A percentile compares a stretch with the other conserved stretches of the same genome.
phyloP scores from a whole-genome alignment of 2,888 invertebrate species.

The Ceriagrion tenellum region DNA sequence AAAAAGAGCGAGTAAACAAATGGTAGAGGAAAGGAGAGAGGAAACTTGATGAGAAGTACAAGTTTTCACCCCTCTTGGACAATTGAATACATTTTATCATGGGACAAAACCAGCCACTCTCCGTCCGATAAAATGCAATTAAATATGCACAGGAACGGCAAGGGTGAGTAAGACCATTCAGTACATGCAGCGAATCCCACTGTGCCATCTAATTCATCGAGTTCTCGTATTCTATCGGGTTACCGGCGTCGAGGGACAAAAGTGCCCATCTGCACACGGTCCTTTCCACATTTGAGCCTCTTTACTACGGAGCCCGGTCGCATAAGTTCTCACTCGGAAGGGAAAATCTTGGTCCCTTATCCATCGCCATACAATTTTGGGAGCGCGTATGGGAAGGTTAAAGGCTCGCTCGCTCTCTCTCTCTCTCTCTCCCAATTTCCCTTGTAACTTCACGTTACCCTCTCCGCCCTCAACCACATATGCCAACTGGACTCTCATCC shows the following conservation, averaged over 20 bases:
- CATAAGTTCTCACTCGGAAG: constrained; percentile 8
- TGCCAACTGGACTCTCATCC: not conserved
- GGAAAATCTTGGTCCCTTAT: constrained; percentile 12
- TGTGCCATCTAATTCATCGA: constrained; percentile 13
- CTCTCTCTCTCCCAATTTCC: not conserved
- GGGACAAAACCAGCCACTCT: not conserved
- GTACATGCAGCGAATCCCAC: not conserved
- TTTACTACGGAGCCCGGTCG: not conserved
- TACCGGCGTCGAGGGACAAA: not conserved
- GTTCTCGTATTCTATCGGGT: not conserved
- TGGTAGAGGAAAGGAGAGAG: not conserved
- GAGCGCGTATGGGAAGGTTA: not conserved
- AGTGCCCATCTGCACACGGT: not conserved
- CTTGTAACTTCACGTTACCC: not conserved
- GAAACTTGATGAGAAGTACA: not conserved
- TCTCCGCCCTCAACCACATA: not conserved
- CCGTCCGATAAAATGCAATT: not conserved
- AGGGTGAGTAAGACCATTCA: not conserved
- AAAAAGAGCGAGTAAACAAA: too few relatives aligned
- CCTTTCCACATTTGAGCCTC: constrained; percentile 28
- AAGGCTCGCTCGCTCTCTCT: not conserved
- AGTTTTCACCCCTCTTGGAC: not conserved
- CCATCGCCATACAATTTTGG: not conserved
- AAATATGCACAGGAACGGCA: not conserved
- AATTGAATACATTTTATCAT: not conserved